These are phyloP conservation scores for Arenaria interpres DNA, from an alignment of 2,113 vertebrate genomes.

Conservation along the genomic window DNA sequence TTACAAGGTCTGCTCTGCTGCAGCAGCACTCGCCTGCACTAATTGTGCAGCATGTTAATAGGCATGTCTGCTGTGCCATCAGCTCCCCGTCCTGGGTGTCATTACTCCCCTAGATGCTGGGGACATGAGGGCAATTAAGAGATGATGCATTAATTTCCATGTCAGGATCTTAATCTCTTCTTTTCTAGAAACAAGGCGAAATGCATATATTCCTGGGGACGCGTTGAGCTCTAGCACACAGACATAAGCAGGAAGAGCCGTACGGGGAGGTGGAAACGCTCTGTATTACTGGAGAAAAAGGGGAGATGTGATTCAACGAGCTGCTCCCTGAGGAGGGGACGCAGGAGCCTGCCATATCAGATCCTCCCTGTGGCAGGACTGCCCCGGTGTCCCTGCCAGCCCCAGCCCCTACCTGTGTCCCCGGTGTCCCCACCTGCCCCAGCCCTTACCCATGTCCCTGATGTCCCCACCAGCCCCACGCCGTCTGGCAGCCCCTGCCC, in stretches of 20 bases:
- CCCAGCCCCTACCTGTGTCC: neutral
- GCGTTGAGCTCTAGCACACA: neutral
- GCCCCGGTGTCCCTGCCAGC: too few relatives aligned
- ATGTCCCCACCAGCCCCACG: too few relatives aligned
- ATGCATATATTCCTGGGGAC: neutral
- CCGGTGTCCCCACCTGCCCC: neutral
- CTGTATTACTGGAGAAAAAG: neutral
- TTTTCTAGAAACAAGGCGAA: neutral
- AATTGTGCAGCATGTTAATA: neutral
- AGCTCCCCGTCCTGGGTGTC: rapidly evolving
- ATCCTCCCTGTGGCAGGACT: neutral
- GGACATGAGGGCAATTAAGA: neutral
- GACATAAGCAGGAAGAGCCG: too few relatives aligned
- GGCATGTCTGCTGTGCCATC: neutral
- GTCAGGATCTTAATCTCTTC: neutral
- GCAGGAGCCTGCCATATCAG: rapidly evolving
- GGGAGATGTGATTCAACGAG: neutral
- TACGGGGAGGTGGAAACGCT: neutral
- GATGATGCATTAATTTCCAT: neutral
- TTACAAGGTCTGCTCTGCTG: neutral
- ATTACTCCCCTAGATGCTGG: neutral
- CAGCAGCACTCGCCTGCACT: neutral
- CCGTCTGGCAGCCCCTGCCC: neutral
- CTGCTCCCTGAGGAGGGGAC: neutral
- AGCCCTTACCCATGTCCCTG: neutral